Percentiles rank a stretch among this genome's conserved stretches.
phyloP scores from a whole-genome alignment of 2,888 invertebrate species.

The Chloroclysta siterata region DNA sequence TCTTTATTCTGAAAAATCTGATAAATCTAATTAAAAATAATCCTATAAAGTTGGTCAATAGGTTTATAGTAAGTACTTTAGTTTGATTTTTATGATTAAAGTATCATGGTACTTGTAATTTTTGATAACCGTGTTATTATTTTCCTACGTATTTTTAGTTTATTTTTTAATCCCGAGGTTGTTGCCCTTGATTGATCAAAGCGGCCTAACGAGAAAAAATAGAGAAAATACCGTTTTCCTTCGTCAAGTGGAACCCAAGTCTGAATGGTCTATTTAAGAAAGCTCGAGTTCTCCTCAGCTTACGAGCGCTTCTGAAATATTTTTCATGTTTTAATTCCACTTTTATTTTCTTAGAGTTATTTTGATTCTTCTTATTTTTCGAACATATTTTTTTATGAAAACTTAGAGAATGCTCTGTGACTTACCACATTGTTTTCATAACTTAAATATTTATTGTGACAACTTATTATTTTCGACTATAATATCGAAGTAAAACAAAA shows the following conservation, averaged over 20 bases:
- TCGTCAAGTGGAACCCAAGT: constrained; percentile 39
- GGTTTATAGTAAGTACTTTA: too few relatives aligned
- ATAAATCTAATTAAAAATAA: too few relatives aligned
- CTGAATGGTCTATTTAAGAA: constrained; percentile 44
- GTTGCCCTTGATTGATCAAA: not conserved
- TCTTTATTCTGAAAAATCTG: too few relatives aligned
- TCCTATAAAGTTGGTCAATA: too few relatives aligned
- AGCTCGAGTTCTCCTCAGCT: constrained; percentile 42
- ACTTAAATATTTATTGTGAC: not conserved
- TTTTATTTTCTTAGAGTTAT: constrained; percentile 24
- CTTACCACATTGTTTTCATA: not conserved
- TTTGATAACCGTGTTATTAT: too few relatives aligned
- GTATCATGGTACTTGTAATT: too few relatives aligned
- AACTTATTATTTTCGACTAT: too few relatives aligned
- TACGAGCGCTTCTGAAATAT: constrained; percentile 36
- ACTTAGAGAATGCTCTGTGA: not conserved
- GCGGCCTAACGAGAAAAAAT: not conserved
- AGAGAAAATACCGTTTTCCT: constrained; percentile 5
- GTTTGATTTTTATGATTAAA: too few relatives aligned
- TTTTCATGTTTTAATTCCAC: constrained; percentile 33
- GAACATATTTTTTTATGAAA: constrained; percentile 3
- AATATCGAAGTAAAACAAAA: too few relatives aligned
- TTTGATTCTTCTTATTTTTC: constrained; percentile 15
- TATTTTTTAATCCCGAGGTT: not conserved
- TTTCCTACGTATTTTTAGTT: not conserved